A percentile compares a stretch with the other conserved stretches of the same genome.
These are phyloP conservation scores for Hystrix cristata DNA, from an alignment of 2,113 vertebrate species.

Conservation along the genomic window DNA sequence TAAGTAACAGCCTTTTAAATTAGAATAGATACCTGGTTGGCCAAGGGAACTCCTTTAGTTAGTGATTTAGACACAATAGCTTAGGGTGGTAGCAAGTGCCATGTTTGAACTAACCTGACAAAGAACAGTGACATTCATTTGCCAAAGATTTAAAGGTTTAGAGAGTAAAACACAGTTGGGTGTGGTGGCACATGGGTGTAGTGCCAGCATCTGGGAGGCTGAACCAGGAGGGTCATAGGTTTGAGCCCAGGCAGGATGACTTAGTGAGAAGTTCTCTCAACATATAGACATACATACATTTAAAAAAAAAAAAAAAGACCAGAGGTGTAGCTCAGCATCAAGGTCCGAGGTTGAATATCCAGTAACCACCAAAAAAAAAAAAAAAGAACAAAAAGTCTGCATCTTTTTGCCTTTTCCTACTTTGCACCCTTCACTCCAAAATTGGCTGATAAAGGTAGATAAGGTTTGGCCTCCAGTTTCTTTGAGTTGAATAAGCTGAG, in stretches of 20 bases:
- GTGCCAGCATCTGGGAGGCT: background rate
- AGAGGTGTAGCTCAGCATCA: background rate
- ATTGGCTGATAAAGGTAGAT: background rate
- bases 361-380: background rate
- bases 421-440: constrained; percentile 13
- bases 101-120: background rate
- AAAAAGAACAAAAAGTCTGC: background rate
- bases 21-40: background rate
- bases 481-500: constrained; percentile 24
- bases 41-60: background rate
- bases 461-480: background rate
- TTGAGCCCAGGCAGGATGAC: background rate
- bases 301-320: background rate
- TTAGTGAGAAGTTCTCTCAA: background rate
- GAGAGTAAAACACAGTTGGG: background rate
- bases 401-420: constrained; percentile 2
- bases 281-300: too few species aligned
- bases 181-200: background rate
- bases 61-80: background rate
- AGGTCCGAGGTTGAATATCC: background rate
- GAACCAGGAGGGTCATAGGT: background rate
- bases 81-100: background rate
- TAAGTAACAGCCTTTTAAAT: constrained; percentile 9
- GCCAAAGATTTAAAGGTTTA: background rate
- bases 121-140: background rate